These are phyloP conservation scores for Columba livia DNA, from an alignment of 2,113 vertebrate genomes.

Conservation along the genomic window DNA sequence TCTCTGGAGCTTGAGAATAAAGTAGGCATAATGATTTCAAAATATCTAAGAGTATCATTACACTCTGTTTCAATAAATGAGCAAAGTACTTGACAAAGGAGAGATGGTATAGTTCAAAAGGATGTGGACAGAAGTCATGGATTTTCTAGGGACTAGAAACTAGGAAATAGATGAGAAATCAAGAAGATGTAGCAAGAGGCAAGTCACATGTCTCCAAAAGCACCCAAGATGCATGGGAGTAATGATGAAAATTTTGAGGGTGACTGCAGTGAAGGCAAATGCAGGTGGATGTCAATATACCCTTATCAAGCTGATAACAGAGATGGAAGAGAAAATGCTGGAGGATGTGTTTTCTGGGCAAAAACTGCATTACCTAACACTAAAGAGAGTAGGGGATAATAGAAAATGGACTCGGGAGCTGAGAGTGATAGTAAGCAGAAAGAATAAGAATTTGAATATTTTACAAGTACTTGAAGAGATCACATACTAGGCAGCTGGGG, in stretches of 20 bases:
- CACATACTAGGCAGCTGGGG: background rate
- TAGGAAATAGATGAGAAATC: background rate
- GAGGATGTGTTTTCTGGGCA: background rate
- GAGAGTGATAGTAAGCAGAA: background rate
- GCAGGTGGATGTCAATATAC: background rate
- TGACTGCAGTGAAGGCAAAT: background rate
- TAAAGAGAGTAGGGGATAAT: background rate
- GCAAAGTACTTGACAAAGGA: background rate
- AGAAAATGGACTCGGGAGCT: background rate
- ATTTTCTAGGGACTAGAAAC: background rate
- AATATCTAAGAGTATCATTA: background rate
- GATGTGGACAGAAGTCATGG: background rate
- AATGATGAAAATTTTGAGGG: background rate
- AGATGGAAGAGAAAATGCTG: background rate
- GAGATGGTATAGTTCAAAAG: background rate
- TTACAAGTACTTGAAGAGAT: background rate
- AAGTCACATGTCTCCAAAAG: background rate
- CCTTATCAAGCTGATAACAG: background rate
- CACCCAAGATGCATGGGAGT: background rate
- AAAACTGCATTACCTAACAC: background rate
- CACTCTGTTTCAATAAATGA: background rate
- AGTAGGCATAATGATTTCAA: background rate
- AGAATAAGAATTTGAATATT: background rate
- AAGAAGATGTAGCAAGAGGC: background rate
- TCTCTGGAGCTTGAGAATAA: background rate